Evolutionary conservation across 2,888 invertebrate genomes (phyloP), one percentile per base, ranked within the genome.

Genomic region (Spilosoma lubricipeda): DNA sequence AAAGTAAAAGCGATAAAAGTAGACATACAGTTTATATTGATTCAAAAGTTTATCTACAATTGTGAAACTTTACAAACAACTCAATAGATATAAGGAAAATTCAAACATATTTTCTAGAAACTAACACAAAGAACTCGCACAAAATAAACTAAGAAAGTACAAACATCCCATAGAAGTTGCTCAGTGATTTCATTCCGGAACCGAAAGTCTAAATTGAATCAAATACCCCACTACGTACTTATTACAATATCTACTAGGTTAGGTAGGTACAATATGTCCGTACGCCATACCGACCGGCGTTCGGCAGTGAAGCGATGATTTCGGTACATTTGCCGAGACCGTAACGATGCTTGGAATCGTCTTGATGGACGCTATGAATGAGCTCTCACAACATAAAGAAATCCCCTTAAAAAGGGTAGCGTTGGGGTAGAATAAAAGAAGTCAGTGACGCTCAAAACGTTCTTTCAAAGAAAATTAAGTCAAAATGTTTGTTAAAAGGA

Each of bases 291-390:
- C 87, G 85, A 88, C 88, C 87, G 90, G 85, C 88, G 90, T 87
- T 88, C 90, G 90, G 93, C 93, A 93, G 90, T 94, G 93, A 93
- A 94, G 92, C 95, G 95, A 95, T 95, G 95, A 96, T 96, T 95
- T 95, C 94, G 93, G 92, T 95, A 96, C 96, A 96, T 96, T 96
- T 96, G 94, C 94, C 93, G 93, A 95, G 96, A 96, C 96, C 96
- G 96, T 96, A 96, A 96, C 96, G 96, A 96, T 94, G 92, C 93
- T 93, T 93, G 93, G 96, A 96, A 96, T 96, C 94, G 96, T 95
- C 96, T 96, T 96, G 96, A 96, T 96, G 96, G 96, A 96, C 96
- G 96, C 96, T 96, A 94, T 92, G 94, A 96, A 96, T 96, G 96
- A 96, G 95, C 96, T 96, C 95, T 95, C 95, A 95, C 94, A 94